Conservation (phyloP, 1,140 invertebrate species). For the Drosophila elegans region DNA sequence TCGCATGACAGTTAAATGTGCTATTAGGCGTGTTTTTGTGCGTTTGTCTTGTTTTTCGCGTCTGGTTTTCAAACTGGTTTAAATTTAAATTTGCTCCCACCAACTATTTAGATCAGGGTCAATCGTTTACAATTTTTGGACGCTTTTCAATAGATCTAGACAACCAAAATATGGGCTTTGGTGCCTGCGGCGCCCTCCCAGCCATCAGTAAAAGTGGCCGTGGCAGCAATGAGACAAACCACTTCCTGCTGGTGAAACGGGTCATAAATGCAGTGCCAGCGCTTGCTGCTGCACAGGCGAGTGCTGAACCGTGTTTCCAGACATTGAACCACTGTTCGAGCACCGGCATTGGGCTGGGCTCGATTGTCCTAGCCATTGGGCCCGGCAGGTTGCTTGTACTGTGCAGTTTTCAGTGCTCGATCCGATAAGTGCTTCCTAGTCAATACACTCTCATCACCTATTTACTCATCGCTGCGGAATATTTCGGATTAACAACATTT, state of each 20-base stretch:
- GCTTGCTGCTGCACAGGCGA: constrained; percentile 29
- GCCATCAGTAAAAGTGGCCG: not conserved
- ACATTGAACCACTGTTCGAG: constrained; percentile 37
- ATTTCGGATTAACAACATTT: too few relatives aligned
- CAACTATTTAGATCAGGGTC: constrained; percentile 26
- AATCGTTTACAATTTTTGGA: constrained; percentile 10
- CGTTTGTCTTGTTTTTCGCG: constrained; percentile 12
- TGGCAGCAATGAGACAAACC: constrained; percentile 50
- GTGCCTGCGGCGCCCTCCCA: not conserved
- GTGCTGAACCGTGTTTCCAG: constrained; percentile 49
- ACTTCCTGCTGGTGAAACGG: constrained; percentile 26
- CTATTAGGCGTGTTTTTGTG: not conserved
- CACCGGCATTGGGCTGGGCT: constrained; percentile 10
- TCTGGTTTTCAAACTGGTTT: not conserved
- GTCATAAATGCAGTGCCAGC: constrained; percentile 24
- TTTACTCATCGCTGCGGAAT: not conserved
- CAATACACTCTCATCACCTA: not conserved
- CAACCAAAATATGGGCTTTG: not conserved
- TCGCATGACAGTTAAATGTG: constrained; percentile 8
- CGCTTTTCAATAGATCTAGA: constrained; percentile 1
- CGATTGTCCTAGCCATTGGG: constrained; percentile 28
- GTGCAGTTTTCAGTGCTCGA: too few relatives aligned
- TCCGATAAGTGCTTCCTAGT: constrained; percentile 7
- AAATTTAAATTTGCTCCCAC: constrained; percentile 41
- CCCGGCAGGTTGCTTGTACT: constrained; percentile 2